These are phyloP conservation scores for Pseudochirops cupreus DNA, from an alignment of 2,797 vertebrate genomes.

Conservation along the genomic window DNA sequence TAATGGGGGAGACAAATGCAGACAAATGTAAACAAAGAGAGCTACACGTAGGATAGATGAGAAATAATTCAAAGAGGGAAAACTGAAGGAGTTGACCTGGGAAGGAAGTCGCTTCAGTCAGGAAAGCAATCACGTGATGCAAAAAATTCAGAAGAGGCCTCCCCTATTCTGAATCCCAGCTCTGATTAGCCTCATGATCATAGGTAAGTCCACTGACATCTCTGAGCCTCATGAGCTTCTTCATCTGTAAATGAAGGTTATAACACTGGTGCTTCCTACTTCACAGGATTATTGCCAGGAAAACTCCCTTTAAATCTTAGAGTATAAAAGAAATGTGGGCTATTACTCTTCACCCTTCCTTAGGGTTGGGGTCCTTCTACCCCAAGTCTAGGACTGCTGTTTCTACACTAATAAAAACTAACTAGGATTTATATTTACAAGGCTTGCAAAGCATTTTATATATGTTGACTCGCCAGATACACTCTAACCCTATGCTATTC, in stretches of 20 bases:
- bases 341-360: background rate
- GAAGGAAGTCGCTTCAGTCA: background rate
- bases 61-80: background rate
- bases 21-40: background rate
- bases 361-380: background rate
- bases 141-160: background rate
- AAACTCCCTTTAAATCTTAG: accelerated
- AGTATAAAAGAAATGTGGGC: background rate
- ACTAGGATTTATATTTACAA: background rate
- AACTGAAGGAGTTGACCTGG: background rate
- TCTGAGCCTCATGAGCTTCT: background rate
- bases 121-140: background rate
- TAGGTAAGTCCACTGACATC: background rate
- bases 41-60: background rate
- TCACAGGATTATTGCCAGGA: background rate
- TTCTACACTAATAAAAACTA: background rate
- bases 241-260: background rate
- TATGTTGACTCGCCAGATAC: background rate
- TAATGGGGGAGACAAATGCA: background rate
- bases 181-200: background rate
- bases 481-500: background rate
- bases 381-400: conserved; percentile 9
- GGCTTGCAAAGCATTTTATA: background rate
- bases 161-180: background rate
- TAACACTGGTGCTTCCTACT: accelerated